A percentile compares a stretch with the other conserved stretches of the same genome.
Conservation (phyloP, 2,888 invertebrate genomes). For the Pachymerium ferrugineum region DNA sequence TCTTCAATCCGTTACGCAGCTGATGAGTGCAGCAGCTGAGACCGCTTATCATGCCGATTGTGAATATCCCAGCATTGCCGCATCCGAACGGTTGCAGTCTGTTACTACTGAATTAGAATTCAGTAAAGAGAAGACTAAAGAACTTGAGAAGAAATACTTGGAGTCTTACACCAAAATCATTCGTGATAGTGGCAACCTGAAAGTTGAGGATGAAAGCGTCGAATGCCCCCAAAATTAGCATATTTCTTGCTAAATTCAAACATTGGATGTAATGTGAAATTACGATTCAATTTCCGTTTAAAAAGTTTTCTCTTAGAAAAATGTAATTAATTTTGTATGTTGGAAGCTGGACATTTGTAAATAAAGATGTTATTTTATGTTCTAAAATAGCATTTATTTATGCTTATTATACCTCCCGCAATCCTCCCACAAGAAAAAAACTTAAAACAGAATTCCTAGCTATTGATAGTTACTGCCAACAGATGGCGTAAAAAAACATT, state of each 20-base stretch:
- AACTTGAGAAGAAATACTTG: conserved; percentile 3
- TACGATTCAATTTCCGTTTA: not conserved
- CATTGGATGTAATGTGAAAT: too few species aligned
- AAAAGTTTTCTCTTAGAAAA: not conserved
- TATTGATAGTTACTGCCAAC: not conserved
- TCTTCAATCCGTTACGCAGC: not conserved
- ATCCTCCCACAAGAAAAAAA: too few species aligned
- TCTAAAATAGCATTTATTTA: too few species aligned
- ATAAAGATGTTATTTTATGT: not conserved
- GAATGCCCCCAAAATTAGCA: not conserved
- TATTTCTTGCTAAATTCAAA: too few species aligned
- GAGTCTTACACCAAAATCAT: conserved; percentile 27
- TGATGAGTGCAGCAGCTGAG: not conserved
- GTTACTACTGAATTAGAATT: not conserved
- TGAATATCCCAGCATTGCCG: conserved; percentile 17
- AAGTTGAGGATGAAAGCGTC: not conserved
- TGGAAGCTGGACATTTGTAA: not conserved
- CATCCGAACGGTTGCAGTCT: conserved; percentile 26
- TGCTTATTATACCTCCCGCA: too few species aligned
- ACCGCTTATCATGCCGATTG: not conserved
- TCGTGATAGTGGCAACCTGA: not conserved
- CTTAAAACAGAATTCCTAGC: not conserved
- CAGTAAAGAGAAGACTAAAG: conserved; percentile 22
- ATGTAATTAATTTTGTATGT: not conserved
- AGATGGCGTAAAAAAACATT: conserved; percentile 1